These are phyloP conservation scores for Montipora cactus DNA, from an alignment of 64 coral and sea anemone genomes.

Conservation along the genomic window DNA sequence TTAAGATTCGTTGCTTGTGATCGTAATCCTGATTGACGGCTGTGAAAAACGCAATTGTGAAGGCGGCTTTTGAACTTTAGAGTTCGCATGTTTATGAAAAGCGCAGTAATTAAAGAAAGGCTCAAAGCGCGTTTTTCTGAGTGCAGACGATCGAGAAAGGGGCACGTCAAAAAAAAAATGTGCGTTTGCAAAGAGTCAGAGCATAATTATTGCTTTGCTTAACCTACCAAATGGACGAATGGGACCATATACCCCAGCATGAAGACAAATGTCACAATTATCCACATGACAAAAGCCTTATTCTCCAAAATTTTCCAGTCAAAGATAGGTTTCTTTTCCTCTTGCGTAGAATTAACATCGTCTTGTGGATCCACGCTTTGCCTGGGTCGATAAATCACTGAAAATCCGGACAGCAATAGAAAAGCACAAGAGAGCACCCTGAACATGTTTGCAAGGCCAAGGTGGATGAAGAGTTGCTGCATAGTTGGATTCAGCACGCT, in stretches of 20 bases:
- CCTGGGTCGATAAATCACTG: slow-evolving; percentile 42
- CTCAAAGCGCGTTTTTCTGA: too few species aligned
- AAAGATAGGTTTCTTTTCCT: slow-evolving; percentile 32
- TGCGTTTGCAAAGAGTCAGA: neutral
- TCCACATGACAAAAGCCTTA: slow-evolving; percentile 66
- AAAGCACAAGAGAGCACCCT: slow-evolving; percentile 35
- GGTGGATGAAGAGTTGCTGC: slow-evolving; percentile 48
- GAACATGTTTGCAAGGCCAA: slow-evolving; percentile 63
- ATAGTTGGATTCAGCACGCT: slow-evolving; percentile 55
- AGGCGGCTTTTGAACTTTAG: neutral
- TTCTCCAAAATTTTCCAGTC: slow-evolving; percentile 70
- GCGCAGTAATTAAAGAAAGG: too few species aligned
- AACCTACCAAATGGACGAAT: slow-evolving; percentile 69
- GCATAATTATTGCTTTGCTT: neutral
- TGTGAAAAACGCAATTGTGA: neutral
- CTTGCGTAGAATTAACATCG: neutral
- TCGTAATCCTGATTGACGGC: neutral
- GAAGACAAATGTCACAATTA: slow-evolving; percentile 54
- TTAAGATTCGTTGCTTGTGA: neutral
- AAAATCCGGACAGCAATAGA: slow-evolving; percentile 27
- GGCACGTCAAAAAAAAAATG: too few species aligned
- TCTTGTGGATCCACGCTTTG: neutral
- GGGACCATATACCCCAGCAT: slow-evolving; percentile 67
- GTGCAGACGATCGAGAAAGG: too few species aligned
- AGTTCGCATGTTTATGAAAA: neutral